Percentiles rank a stretch among this genome's conserved stretches.
Conservation (phyloP, 2,888 invertebrate genomes). For the Rhingia rostrata region DNA sequence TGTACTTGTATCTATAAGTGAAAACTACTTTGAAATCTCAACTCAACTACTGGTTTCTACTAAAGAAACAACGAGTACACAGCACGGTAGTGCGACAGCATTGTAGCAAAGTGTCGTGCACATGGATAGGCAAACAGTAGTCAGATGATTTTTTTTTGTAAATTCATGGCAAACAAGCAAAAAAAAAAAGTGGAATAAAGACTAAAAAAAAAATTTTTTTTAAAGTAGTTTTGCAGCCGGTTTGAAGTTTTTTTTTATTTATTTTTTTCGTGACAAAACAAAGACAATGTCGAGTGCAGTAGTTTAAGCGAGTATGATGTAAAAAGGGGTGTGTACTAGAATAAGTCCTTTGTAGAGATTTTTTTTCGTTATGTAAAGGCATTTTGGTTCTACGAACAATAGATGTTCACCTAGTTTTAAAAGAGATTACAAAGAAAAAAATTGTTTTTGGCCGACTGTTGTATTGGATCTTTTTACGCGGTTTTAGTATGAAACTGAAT, state of each 20-base stretch:
- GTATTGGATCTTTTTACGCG: background rate
- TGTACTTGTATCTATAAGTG: slow-evolving; percentile 9
- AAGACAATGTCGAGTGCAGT: slow-evolving; percentile 67
- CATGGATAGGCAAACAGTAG: slow-evolving; percentile 48
- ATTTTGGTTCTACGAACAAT: slow-evolving; percentile 1
- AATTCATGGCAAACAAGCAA: slow-evolving; percentile 61
- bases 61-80: slow-evolving; percentile 10
- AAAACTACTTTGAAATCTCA: slow-evolving; percentile 22
- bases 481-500: background rate
- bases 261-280: slow-evolving; percentile 41
- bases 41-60: slow-evolving; percentile 36
- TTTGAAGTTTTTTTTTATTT: slow-evolving; percentile 34
- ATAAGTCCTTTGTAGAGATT: slow-evolving; percentile 32
- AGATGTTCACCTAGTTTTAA: slow-evolving; percentile 42
- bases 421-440: slow-evolving; percentile 10
- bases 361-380: background rate
- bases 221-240: slow-evolving; percentile 59
- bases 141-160: slow-evolving; percentile 18
- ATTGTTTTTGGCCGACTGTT: background rate
- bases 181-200: slow-evolving; percentile 15
- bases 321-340: slow-evolving; percentile 48
- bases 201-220: slow-evolving; percentile 32
- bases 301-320: slow-evolving; percentile 35
- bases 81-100: slow-evolving; percentile 9
- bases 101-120: slow-evolving; percentile 48